These are phyloP conservation scores for Ceratitis capitata DNA, from an alignment of 1,140 invertebrate species.

Conservation along the genomic window DNA sequence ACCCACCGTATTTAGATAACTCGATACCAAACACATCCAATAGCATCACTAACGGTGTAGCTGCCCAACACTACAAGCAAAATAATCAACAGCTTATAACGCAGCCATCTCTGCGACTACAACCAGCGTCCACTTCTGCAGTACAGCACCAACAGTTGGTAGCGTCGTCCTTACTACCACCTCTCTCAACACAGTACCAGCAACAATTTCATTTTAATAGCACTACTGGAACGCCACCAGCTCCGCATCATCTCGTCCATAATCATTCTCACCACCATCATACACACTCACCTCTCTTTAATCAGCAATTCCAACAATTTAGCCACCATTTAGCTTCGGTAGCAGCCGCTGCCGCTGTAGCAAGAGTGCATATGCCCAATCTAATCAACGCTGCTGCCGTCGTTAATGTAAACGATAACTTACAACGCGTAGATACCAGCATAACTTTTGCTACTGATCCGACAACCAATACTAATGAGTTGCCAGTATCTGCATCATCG, in stretches of 20 bases:
- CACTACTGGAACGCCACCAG: conserved; percentile 41
- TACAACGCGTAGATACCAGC: not conserved
- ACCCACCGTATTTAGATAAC: not conserved
- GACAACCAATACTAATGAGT: no score
- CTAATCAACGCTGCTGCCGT: not conserved
- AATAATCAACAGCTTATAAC: not conserved
- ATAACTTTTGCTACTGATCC: not conserved
- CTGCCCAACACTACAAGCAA: not conserved
- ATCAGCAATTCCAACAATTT: conserved; percentile 57
- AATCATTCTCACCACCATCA: not conserved
- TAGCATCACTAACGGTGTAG: not conserved
- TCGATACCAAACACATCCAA: not conserved
- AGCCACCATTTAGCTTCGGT: conserved; percentile 46
- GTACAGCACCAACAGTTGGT: not conserved
- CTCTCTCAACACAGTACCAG: not conserved
- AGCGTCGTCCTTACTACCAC: not conserved
- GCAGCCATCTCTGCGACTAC: not conserved
- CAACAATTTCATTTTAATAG: not conserved
- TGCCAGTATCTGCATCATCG: not conserved
- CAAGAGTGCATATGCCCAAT: not conserved
- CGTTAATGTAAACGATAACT: not conserved
- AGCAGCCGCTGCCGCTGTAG: conserved; percentile 22
- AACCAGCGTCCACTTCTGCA: not conserved
- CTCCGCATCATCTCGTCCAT: not conserved
- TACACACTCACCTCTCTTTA: conserved; percentile 37